Base-by-base conservation (phyloP, 2,113 vertebrate species). In the Cyrtonyx montezumae region DNA sequence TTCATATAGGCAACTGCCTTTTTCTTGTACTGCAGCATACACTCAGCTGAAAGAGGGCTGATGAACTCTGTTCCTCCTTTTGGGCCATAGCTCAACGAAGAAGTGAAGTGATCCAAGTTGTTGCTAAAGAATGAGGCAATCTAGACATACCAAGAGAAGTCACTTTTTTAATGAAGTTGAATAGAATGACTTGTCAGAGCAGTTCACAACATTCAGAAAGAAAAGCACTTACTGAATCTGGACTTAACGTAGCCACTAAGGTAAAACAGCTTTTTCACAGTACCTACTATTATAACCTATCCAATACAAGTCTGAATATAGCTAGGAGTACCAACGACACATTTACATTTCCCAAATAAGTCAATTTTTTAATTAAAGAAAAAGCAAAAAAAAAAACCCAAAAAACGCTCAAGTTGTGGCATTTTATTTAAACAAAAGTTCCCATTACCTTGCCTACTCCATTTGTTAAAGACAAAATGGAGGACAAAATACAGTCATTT, bases 71-170 rank as follows among this genome's bases (percentile, higher is more conserved):
- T 85, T 26, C 98, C 97, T 36, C 97, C 97, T 96, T 97, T 98
- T 5, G 98, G 98, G 77, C 98, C 98, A 22, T 98, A 99, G 95
- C 98, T 99, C 51, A 99, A 6, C 0, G 98, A 98, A 30, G 97
- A 83, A 26, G 98, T 98, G 94, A 99, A 99, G 94, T 98, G 98
- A 93, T 99, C 99, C 96, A 99, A 96, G 76, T 99, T 99, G 98
- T 99, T 99, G 97, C 97, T 98, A 93, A 99, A 99, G 97, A 99
- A 99, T 0, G 99, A 99, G 40, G 99, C 98, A 58, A 99, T 98
- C 99, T 99, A 97, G 34, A 97, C 36, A 71, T 14, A 83, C 48
- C 59, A 93, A 94, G 66, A 96, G 78, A 83, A 71, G 66, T 22
- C 48, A 76, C 13, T 92, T 95, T 93, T 73, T 42, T 2, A 94